Base-by-base conservation (phyloP, 2,888 invertebrate species). In the Lasiommata megera region DNA sequence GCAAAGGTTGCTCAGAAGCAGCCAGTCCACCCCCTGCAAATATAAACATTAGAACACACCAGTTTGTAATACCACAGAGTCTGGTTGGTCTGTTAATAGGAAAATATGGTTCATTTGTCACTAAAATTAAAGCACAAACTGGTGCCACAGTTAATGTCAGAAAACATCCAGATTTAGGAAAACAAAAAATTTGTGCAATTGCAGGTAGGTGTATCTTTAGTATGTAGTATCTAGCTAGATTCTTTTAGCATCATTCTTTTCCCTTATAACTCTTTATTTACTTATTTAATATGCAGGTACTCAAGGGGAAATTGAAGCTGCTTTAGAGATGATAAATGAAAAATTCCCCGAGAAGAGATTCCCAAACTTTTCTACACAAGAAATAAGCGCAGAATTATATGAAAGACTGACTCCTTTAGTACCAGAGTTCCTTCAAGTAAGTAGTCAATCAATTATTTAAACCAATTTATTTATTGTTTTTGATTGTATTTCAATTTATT, bases 21-120 rank as follows among this genome's bases (percentile, higher is more conserved):
- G 93, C 94, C 57, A 95, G 94, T 64, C 95, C 95, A 38, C 94
- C 94, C 12, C 92, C 94, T 54, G 92, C 93, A 23, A 92, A 92
- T 62, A 86, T 92, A 60, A 92, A 92, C 63, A 89, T 92, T 66
- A 86, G 90, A 68, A 88, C 89, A 84, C 95, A 94, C 76, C 94
- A 96, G 77, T 96, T 97, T 84, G 87, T 94, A 66, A 93, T 96
- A 74, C 94, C 95, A 40, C 94, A 94, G 74, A 86, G 91, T 56
- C 88, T 97, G 64, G 96, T 97, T 59, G 98, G 98, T 14, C 93
- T 95, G 58, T 91, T 98, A 67, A 98, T 98, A 79, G 98, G 98
- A 38, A 94, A 94, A 70, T 93, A 94, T 69, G 97, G 97, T 41
- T 89, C 92, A 38, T 95, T 95, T 84, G 94, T 98, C n/a, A 94